A percentile compares a stretch with the other conserved stretches of the same genome.
Evolutionary conservation across 1,140 invertebrate species (phyloP).

Genomic region (Drosophila pseudoobscura): DNA sequence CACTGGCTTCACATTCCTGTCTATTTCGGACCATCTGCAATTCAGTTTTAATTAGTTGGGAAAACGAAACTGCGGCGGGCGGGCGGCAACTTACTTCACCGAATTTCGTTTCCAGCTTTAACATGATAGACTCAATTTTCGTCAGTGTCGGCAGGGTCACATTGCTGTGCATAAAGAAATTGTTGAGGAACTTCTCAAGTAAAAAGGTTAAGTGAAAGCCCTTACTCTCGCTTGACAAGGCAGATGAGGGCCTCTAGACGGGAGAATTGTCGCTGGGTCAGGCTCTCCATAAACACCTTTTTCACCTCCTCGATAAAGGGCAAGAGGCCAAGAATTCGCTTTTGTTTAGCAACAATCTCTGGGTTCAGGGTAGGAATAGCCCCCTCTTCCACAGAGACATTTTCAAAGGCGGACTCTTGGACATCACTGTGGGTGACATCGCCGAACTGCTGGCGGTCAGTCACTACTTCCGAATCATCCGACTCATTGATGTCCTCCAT

Average conservation of each 20-base stretch:
- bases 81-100: constrained; percentile 26
- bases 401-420: too few species aligned
- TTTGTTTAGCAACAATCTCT: not conserved
- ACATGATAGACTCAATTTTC: constrained; percentile 43
- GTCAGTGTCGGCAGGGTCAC: constrained; percentile 9
- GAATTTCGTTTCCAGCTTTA: constrained; percentile 52
- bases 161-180: not conserved
- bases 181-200: too few species aligned
- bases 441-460: too few species aligned
- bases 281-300: not conserved
- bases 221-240: constrained; percentile 51
- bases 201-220: not conserved
- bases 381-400: too few species aligned
- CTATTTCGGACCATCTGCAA: too few species aligned
- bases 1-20: too few species aligned
- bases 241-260: constrained; percentile 29
- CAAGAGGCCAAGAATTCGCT: constrained; percentile 12
- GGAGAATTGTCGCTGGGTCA: constrained; percentile 26
- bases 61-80: not conserved
- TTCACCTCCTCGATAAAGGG: constrained; percentile 46
- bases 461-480: not conserved
- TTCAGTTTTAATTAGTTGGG: not conserved
- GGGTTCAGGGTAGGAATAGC: too few species aligned
- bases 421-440: too few species aligned
- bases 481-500: not conserved